Percentiles rank a stretch among this genome's conserved stretches.
Evolutionary conservation across 1,140 invertebrate genomes (phyloP).

Genomic region (Glossosoma conforme): DNA sequence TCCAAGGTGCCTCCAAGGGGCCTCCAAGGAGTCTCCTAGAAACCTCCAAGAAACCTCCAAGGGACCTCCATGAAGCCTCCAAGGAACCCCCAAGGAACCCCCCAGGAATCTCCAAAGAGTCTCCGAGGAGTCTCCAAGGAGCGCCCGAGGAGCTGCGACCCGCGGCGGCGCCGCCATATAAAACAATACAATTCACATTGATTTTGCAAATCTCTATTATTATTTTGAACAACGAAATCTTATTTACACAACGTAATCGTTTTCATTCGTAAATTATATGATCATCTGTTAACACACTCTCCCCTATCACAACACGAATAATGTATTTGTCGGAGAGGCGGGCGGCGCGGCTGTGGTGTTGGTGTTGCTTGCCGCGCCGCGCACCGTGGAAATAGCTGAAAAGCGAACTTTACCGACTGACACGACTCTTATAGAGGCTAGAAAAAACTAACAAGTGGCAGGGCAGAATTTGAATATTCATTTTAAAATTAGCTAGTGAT

Average conservation of each 20-base stretch:
- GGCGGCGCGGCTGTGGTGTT: slow-evolving; percentile 6
- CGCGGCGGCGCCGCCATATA: too few relatives aligned
- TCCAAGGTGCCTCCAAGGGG: too few relatives aligned
- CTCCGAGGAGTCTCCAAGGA: too few relatives aligned
- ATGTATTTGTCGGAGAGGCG: slow-evolving; percentile 2
- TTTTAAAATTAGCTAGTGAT: slow-evolving; percentile 33
- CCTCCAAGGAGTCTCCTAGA: too few relatives aligned
- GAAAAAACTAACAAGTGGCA: slow-evolving; percentile 32
- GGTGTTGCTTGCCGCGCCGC: not conserved
- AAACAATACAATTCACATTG: slow-evolving; percentile 33
- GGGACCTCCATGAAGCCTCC: too few relatives aligned
- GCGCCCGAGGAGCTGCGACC: too few relatives aligned
- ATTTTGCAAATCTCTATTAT: slow-evolving; percentile 29
- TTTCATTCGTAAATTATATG: slow-evolving; percentile 20
- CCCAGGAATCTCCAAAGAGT: too few relatives aligned
- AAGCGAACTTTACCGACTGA: slow-evolving; percentile 22
- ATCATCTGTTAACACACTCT: slow-evolving; percentile 21
- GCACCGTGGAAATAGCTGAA: slow-evolving; percentile 11
- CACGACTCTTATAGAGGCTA: slow-evolving; percentile 23
- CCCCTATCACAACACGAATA: slow-evolving; percentile 27
- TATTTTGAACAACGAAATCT: slow-evolving; percentile 31
- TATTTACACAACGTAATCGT: slow-evolving; percentile 33
- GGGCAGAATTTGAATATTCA: slow-evolving; percentile 31
- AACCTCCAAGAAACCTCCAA: too few relatives aligned
- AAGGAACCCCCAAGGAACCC: too few relatives aligned